These are phyloP conservation scores for pig (Sus scrofa) DNA, from an alignment of 2,113 vertebrate species.

Conservation along the genomic window T2T-Sscrofa CM000826.6:97252501-97253000, in stretches of 20 bases:
- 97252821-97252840: background rate
- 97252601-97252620: background rate
- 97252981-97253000: slow-evolving; percentile 81
- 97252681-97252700: no score
- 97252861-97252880: slow-evolving; percentile 73
- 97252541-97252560: background rate
- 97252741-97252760: slow-evolving; percentile 26
- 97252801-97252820: background rate
- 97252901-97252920: no score
- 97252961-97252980: slow-evolving; percentile 35
- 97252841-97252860: slow-evolving; percentile 49
- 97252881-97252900: slow-evolving; percentile 71
- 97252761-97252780: slow-evolving; percentile 39
- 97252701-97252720: slow-evolving; percentile 1
- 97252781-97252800: slow-evolving; percentile 23
- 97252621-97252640: slow-evolving; percentile 16
- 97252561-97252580: background rate
- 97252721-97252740: slow-evolving; percentile 35
- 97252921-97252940: slow-evolving; percentile 48
- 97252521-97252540: background rate
- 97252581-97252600: background rate
- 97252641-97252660: background rate
- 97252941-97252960: slow-evolving; percentile 49
- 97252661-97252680: background rate
- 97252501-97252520: background rate